Evolutionary conservation across 2,797 vertebrate species (phyloP), one percentile per base, ranked within the genome.

Genomic region (Sternarchorhynchus goeldii): DNA sequence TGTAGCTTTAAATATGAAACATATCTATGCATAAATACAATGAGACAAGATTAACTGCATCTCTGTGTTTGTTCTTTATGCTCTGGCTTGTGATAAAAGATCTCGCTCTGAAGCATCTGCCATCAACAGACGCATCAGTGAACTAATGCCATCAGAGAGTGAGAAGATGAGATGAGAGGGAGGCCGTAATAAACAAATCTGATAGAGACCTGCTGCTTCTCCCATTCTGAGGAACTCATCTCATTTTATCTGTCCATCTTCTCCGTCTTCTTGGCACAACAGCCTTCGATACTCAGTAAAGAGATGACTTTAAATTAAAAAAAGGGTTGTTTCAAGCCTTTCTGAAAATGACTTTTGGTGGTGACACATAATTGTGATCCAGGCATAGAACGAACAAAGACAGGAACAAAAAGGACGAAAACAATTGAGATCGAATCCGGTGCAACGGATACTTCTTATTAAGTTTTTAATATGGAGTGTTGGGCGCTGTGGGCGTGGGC

Each of bases 241-340:
- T 85, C 67, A 73, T 60, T 34, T 80, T 85, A 85, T 88, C 84
- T 73, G 80, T 81, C 76, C 77, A 87, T 86, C 84, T 82, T 58
- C 55, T 81, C 74, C 73, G 82, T 83, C 71, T 34, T 36, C 71
- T 36, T 36, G 81, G 59, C 58, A 41, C 79, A 80, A 83, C 76
- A 81, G 73, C 59, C 77, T 18, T 78, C 39, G 6, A 71, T 70
- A 72, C 66, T 34, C 21, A 20, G 18, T 5, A 20, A 73, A 67
- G 39, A 50, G 55, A 31, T 5, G 18, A 10, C 18, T 6, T 5
- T 1, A 16, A 20, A 55, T 34, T 55, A 29, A 21, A 36, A 36
- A 78, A 60, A 75, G 60, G 62, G 62, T 71, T 67, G 66, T 83
- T 79, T 76, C 63, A 73, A 68, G 53, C 69, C 73, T 68, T 50